Percentiles rank a stretch among this genome's conserved stretches.
Evolutionary conservation across 2,113 vertebrate genomes (phyloP).

Genomic region (Grammomys surdaster): DNA sequence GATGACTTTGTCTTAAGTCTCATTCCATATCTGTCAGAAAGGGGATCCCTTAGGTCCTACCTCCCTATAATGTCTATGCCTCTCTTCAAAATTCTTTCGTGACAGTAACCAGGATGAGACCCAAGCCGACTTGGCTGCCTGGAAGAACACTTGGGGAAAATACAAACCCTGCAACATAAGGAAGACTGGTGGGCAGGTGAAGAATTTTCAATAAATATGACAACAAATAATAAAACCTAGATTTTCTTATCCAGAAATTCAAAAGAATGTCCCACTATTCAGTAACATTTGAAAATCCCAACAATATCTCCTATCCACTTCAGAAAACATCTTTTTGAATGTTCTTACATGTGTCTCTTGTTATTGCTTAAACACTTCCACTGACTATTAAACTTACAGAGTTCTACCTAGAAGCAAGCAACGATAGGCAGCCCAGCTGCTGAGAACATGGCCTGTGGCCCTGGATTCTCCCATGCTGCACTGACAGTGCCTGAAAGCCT

Average conservation of each 20-base stretch:
- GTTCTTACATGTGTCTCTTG: neutral
- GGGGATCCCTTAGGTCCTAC: too few relatives aligned
- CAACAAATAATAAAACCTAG: neutral
- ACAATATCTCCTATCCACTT: neutral
- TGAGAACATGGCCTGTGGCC: neutral
- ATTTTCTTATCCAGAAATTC: neutral
- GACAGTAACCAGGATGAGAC: neutral
- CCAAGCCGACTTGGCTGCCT: neutral
- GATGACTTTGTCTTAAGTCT: neutral
- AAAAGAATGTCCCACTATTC: neutral
- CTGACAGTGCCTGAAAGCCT: neutral
- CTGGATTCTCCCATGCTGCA: neutral
- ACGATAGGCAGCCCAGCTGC: neutral
- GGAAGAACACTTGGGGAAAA: neutral
- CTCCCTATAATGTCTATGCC: neutral
- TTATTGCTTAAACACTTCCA: neutral
- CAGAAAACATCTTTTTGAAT: neutral
- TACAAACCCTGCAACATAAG: neutral
- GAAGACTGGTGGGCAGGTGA: neutral
- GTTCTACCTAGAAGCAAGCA: neutral
- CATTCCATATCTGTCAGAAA: neutral
- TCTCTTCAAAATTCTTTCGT: neutral
- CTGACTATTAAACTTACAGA: neutral
- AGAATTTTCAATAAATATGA: neutral
- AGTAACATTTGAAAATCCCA: neutral